Percentiles rank a stretch among this genome's conserved stretches.
These are phyloP conservation scores for Festucalex cinctus DNA, from an alignment of 2,113 vertebrate species.

Conservation along the genomic window DNA sequence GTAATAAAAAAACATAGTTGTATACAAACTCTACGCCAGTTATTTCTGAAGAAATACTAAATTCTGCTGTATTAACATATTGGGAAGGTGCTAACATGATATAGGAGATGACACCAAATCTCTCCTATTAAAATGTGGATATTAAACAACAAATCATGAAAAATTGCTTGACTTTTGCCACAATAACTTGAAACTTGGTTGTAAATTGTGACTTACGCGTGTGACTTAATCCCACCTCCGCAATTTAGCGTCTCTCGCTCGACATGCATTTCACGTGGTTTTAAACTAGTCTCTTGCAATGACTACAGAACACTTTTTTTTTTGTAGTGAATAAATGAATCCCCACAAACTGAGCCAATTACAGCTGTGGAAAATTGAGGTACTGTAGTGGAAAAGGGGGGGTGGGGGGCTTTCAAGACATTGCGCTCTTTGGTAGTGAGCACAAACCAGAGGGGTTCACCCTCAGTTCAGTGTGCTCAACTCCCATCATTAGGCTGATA, in stretches of 20 bases:
- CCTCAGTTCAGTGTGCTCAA: slow-evolving; percentile 42
- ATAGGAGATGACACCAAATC: too few species aligned
- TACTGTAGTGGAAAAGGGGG: neutral
- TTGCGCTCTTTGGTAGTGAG: slow-evolving; percentile 9
- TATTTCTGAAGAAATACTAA: too few species aligned
- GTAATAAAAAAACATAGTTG: too few species aligned
- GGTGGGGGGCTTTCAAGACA: slow-evolving; percentile 2
- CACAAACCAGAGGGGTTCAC: slow-evolving; percentile 44
- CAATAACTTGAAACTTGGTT: neutral
- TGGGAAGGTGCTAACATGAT: too few species aligned
- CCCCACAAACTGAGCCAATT: neutral
- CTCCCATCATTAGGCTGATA: slow-evolving; percentile 56
- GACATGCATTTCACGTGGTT: too few species aligned
- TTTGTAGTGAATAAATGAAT: neutral
- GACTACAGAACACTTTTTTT: neutral
- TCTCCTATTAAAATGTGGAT: too few species aligned
- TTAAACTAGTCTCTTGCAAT: neutral
- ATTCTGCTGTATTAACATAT: too few species aligned
- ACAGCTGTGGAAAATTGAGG: neutral
- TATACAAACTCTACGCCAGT: too few species aligned
- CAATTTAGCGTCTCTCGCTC: neutral
- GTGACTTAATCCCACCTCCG: neutral
- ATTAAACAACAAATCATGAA: too few species aligned
- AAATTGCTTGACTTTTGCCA: too few species aligned
- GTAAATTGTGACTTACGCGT: too few species aligned